phyloP scores from a whole-genome alignment of 1,140 invertebrate genomes.

The Caenorhabditis latens region DNA sequence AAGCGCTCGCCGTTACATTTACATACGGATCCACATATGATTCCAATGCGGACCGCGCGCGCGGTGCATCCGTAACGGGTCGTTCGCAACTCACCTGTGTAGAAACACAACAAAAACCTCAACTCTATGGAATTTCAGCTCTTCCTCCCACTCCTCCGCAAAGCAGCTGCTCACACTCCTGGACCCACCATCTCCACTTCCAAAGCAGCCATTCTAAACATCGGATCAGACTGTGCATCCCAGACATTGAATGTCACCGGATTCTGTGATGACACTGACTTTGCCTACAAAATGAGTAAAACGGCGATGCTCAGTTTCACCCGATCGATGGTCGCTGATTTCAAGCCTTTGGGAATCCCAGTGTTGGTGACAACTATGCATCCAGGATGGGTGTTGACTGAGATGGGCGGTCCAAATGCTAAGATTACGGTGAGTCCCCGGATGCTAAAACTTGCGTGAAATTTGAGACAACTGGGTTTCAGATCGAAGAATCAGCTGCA shows the following conservation, averaged over 20 bases:
- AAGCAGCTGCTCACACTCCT: background rate
- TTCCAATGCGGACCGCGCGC: no score
- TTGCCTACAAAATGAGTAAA: constrained; percentile 61
- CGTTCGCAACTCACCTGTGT: no score
- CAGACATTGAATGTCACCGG: constrained; percentile 52
- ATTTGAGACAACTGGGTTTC: background rate
- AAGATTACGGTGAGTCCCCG: background rate
- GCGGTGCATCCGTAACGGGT: no score
- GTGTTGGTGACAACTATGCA: background rate
- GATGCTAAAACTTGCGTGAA: no score
- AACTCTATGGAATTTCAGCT: background rate
- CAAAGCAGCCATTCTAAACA: constrained; percentile 58
- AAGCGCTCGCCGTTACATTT: no score
- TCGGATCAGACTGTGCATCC: constrained; percentile 36
- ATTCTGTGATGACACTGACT: background rate
- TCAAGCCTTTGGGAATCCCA: background rate
- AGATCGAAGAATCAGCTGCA: background rate
- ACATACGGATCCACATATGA: no score
- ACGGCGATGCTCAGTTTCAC: constrained; percentile 4
- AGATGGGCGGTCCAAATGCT: background rate
- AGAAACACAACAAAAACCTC: no score
- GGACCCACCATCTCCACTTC: background rate
- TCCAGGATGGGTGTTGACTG: constrained; percentile 7
- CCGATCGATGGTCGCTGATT: background rate
- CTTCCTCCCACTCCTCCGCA: constrained; percentile 61